Evolutionary conservation across 2,797 vertebrate genomes (phyloP).

Genomic region (Fratercula arctica): DNA sequence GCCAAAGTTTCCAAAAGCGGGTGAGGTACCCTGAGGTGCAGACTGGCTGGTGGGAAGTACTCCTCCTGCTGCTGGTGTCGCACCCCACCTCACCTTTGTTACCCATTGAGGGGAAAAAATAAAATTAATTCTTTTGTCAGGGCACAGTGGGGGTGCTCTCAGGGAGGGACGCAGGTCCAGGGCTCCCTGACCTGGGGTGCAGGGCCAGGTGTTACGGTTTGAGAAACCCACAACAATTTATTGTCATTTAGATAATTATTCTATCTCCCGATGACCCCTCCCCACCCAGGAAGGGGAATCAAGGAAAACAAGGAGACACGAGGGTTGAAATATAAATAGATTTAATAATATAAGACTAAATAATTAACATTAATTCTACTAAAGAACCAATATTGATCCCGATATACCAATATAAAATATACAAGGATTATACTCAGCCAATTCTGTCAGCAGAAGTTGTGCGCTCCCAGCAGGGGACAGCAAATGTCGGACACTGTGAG

Average conservation of each 20-base stretch:
- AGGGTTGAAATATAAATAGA: neutral
- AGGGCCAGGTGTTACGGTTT: neutral
- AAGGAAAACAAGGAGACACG: neutral
- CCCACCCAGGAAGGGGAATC: neutral
- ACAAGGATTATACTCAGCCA: neutral
- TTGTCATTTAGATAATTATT: neutral
- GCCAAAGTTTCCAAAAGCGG: neutral
- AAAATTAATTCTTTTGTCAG: neutral
- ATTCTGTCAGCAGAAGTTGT: neutral
- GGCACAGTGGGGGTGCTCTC: neutral
- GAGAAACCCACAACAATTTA: neutral
- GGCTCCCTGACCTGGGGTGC: neutral
- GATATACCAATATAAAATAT: neutral
- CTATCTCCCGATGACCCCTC: neutral
- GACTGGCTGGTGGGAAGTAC: neutral
- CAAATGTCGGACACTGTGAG: neutral
- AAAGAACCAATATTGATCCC: neutral
- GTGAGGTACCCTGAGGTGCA: neutral
- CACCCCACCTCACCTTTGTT: neutral
- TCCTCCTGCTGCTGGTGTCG: neutral
- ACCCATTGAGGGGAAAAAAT: too few relatives aligned
- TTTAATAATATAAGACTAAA: neutral
- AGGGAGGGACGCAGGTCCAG: accelerated
- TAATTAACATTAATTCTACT: neutral
- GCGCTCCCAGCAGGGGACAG: neutral